Conservation (phyloP, 2,113 vertebrate genomes). For the Carassius carassius region DNA sequence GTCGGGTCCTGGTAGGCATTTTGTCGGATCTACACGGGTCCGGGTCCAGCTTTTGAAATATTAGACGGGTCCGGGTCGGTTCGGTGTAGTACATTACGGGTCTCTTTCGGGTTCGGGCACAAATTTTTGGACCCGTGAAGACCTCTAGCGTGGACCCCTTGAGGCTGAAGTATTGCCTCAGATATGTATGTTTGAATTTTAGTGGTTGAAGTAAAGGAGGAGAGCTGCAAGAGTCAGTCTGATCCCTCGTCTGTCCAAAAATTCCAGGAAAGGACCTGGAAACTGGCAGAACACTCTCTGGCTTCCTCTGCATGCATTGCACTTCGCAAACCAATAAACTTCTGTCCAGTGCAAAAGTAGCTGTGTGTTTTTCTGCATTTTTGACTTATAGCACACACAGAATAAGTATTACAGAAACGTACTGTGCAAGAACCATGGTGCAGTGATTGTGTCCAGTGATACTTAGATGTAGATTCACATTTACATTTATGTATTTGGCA, state of each 20-base stretch:
- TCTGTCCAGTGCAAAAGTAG: constrained; percentile 19
- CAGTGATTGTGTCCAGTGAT: background rate
- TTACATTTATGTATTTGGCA: background rate
- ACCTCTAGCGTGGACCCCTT: background rate
- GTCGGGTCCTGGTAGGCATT: too few species aligned
- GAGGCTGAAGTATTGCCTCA: constrained; percentile 4
- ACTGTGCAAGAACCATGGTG: background rate
- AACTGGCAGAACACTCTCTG: constrained; percentile 56
- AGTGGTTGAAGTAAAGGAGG: background rate
- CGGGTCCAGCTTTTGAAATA: too few species aligned
- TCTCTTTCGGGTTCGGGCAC: too few species aligned
- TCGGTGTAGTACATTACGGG: too few species aligned
- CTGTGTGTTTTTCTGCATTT: constrained; percentile 18
- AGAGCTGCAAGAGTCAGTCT: constrained; percentile 18
- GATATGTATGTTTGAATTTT: constrained; percentile 19
- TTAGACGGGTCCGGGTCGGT: too few species aligned
- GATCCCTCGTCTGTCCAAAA: constrained; percentile 41
- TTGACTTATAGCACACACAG: background rate
- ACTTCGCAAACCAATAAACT: constrained; percentile 32
- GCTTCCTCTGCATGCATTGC: constrained; percentile 46
- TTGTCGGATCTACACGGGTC: too few species aligned
- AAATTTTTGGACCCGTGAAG: too few species aligned
- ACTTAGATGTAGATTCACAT: background rate
- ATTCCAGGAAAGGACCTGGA: constrained; percentile 57
- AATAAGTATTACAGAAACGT: background rate